A percentile compares a stretch with the other conserved stretches of the same genome.
These are phyloP conservation scores for Myathropa florea DNA, from an alignment of 2,888 invertebrate species.

Conservation along the genomic window DNA sequence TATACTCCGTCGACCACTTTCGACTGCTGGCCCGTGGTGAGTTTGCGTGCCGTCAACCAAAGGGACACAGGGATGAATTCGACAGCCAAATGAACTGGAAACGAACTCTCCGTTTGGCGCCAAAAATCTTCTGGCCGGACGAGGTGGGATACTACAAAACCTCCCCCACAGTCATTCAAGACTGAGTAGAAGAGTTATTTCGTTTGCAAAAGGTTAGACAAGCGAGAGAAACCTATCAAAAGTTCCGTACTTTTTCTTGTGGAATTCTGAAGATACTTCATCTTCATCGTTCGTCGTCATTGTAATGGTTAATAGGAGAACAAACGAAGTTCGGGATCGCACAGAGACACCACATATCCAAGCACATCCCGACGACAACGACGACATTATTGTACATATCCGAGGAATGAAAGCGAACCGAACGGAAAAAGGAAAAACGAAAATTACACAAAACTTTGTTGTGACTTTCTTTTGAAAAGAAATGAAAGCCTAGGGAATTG, in stretches of 20 bases:
- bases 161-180: no score
- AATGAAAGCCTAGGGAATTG: constrained; percentile 5
- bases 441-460: neutral
- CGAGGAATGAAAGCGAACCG: neutral
- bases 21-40: neutral
- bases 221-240: neutral
- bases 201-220: neutral
- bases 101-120: neutral
- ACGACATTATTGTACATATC: neutral
- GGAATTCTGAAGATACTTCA: neutral
- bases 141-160: neutral
- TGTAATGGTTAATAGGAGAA: neutral
- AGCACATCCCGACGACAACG: neutral
- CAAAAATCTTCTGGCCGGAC: neutral
- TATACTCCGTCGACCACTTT: neutral
- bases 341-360: neutral
- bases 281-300: neutral
- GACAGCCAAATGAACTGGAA: neutral
- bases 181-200: neutral
- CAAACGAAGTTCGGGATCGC: neutral
- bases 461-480: neutral
- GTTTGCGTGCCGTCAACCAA: neutral
- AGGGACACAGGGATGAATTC: neutral
- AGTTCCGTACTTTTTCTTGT: neutral
- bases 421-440: neutral